Evolutionary conservation across 2,888 invertebrate genomes (phyloP).

Genomic region (Latheticus oryzae): DNA sequence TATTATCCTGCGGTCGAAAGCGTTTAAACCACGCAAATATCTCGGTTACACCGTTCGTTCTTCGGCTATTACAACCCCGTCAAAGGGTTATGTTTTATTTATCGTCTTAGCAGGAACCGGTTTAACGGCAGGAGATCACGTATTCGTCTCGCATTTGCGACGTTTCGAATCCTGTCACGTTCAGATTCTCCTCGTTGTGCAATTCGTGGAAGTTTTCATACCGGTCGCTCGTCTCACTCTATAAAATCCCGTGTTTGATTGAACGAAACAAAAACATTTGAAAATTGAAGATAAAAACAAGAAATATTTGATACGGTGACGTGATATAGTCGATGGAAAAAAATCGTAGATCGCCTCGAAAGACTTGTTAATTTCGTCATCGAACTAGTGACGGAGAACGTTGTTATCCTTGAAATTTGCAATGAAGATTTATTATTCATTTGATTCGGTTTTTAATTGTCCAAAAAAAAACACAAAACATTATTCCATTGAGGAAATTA

Average conservation of each 20-base stretch:
- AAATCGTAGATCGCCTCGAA: slow-evolving; percentile 3
- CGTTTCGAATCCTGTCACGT: slow-evolving; percentile 53
- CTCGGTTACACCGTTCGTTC: slow-evolving; percentile 16
- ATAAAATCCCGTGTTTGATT: slow-evolving; percentile 31
- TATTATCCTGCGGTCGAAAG: slow-evolving; percentile 14
- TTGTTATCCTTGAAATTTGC: slow-evolving; percentile 33
- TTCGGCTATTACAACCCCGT: slow-evolving; percentile 33
- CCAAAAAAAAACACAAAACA: background rate
- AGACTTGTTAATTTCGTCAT: slow-evolving; percentile 31
- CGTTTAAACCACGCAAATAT: slow-evolving; percentile 26
- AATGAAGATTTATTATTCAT: slow-evolving; percentile 15
- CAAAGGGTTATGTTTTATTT: slow-evolving; percentile 40
- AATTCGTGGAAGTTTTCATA: slow-evolving; percentile 46
- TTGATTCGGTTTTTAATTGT: slow-evolving; percentile 23
- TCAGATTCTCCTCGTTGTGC: slow-evolving; percentile 44
- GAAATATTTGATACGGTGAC: background rate
- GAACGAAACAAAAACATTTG: slow-evolving; percentile 21
- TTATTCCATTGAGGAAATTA: slow-evolving; percentile 8
- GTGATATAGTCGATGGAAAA: background rate
- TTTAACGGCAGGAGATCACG: slow-evolving; percentile 44
- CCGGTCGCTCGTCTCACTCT: slow-evolving; percentile 36
- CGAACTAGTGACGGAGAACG: slow-evolving; percentile 32
- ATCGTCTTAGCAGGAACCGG: slow-evolving; percentile 42
- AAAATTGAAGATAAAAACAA: slow-evolving; percentile 8
- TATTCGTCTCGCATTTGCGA: slow-evolving; percentile 49